Evolutionary conservation across 92 coral and sea anemone genomes (phyloP), one percentile per base, ranked within the genome.

Genomic region (Diadumene lineata): DNA sequence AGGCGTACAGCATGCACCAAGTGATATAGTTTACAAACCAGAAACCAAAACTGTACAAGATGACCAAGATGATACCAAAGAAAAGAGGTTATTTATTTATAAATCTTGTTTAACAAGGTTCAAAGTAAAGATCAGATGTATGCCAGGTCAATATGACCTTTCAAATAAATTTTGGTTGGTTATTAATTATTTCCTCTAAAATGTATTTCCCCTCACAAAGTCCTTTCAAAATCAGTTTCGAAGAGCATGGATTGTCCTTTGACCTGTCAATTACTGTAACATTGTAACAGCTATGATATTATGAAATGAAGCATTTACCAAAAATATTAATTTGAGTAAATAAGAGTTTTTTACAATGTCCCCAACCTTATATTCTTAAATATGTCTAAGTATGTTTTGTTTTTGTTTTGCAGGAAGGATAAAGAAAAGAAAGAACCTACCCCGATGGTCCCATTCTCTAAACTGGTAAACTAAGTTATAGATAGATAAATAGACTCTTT

Each of bases 381-480:
- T 53, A 53, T 9, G n/a, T 9, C 22, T 7, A 11, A 10, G 26
- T 9, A 3, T 13, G 19, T 4, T 53, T 9, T 9, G 6, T 53
- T 53, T 15, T 53, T 53, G 24, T 53, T 21, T 16, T 53, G 19
- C 6, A 72, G 77, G 21, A 60, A 80, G 7, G 64, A 76, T 46
- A 85, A 88, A 79, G 79, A 78, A 50, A 68, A 84, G 48, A 84
- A 80, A 48, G 91, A 85, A 67, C 77, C 85, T 69, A 85, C 94
- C 10, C 92, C 90, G 22, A 79, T 81, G 82, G 93, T 92, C 32
- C 80, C 94, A 17, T 84, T 82, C 18, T 19, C 69, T 60, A 79
- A 89, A 34, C 82, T 92, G 90, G 97, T 92, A 74, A 87, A 84
- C n/a, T n/a, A n/a, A n/a, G n/a, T n/a, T n/a, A n/a, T n/a, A n/a